Base-by-base conservation (phyloP, 2,113 vertebrate genomes). In the Formicarius rufipectus region DNA sequence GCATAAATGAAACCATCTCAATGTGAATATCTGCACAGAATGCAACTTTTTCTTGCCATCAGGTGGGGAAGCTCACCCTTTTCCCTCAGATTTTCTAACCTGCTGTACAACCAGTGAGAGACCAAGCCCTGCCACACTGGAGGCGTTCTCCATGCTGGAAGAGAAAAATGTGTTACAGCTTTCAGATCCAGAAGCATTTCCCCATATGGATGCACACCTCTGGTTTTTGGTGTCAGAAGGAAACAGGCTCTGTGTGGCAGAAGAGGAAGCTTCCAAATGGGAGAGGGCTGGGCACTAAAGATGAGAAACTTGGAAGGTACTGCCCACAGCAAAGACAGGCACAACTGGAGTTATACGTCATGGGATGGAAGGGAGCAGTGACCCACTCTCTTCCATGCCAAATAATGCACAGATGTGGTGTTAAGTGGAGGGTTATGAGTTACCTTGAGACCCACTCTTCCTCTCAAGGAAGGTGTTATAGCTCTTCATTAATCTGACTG, bases 401-500 rank as follows among this genome's bases (percentile, higher is more conserved):
- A 69, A 60, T 0, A 0, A 44, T 21, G 14, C 31, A 72, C 7
- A 1, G 28, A 60, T 19, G 6, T 49, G 14, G 28, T 72, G 28
- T n/a, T 79, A 77, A 86, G 4, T 58, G 22, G 20, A 88, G 15
- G 45, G n/a, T 62, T 80, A 58, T 21, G 31, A 85, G 37, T 40
- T 83, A 53, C 33, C 24, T 19, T 25, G 45, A 94, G 39, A 85
- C 25, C 6, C 47, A 55, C 50, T 85, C 45, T 78, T 7, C 39
- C 24, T 76, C 49, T 11, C 47, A 74, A 71, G 33, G 37, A 71
- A 91, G 33, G 33, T 25, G 53, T 25, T 59, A 12, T 9, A 94
- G 82, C 42, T 92, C 81, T 79, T 93, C 59, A 49, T 95, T 82
- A 90, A 74, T 76, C 59, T 84, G 83, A 92, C 55, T 76, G 78